Conservation (phyloP, 2,888 invertebrate species). For the Lobophora halterata region DNA sequence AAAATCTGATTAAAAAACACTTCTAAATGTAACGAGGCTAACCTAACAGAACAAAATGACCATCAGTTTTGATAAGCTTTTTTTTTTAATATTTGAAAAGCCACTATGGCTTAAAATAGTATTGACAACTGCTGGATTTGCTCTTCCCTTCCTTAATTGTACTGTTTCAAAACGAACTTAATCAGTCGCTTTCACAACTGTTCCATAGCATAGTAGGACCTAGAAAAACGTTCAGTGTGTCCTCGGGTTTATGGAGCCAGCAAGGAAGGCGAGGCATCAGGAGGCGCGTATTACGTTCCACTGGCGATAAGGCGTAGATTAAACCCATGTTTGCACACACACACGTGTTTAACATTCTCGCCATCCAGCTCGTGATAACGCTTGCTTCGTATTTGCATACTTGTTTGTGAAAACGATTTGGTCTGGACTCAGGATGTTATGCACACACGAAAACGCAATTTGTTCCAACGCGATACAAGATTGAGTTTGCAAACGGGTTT, state of each 20-base stretch:
- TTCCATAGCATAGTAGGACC: too few relatives aligned
- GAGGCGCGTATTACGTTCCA: constrained; percentile 25
- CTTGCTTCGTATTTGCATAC: constrained; percentile 68
- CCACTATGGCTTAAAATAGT: too few relatives aligned
- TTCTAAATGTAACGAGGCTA: too few relatives aligned
- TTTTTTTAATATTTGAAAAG: too few relatives aligned
- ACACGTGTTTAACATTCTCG: constrained; percentile 71
- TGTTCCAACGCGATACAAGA: constrained; percentile 40
- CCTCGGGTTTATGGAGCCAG: background rate
- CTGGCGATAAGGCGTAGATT: constrained; percentile 72
- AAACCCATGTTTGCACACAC: constrained; percentile 72
- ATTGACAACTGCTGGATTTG: too few relatives aligned
- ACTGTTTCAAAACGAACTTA: too few relatives aligned
- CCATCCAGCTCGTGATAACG: constrained; percentile 61
- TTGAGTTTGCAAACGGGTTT: constrained; percentile 21
- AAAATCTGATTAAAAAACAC: too few relatives aligned
- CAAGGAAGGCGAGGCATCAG: constrained; percentile 3
- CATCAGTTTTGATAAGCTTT: too few relatives aligned
- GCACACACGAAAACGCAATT: constrained; percentile 57
- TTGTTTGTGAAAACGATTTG: constrained; percentile 69
- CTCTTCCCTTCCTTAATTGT: too few relatives aligned
- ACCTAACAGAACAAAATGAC: too few relatives aligned
- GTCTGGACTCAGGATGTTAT: constrained; percentile 45
- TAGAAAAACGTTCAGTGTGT: background rate
- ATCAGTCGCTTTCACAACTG: too few relatives aligned